phyloP scores from a whole-genome alignment of 2,888 invertebrate genomes.

The Erebia aethiops region DNA sequence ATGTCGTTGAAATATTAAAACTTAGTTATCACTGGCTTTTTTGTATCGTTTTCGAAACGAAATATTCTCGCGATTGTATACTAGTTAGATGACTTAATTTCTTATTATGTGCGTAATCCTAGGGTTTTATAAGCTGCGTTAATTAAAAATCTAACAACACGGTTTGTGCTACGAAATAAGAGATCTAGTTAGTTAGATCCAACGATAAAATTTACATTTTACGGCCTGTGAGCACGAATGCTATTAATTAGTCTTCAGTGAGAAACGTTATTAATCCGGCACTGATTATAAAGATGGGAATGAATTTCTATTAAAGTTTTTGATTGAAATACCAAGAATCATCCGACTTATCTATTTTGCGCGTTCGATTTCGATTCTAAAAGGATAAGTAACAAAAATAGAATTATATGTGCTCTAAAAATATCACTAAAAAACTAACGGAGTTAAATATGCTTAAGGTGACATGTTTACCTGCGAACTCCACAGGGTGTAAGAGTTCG shows the following conservation, averaged over 20 bases:
- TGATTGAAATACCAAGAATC: background rate
- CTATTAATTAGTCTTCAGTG: slow-evolving; percentile 25
- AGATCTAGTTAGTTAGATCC: slow-evolving; percentile 32
- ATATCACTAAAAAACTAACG: background rate
- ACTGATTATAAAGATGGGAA: background rate
- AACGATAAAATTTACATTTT: slow-evolving; percentile 29
- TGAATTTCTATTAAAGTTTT: background rate
- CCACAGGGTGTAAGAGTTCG: too few species aligned
- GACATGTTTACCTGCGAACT: too few species aligned
- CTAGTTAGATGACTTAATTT: background rate
- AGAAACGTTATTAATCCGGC: slow-evolving; percentile 1
- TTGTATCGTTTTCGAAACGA: too few species aligned
- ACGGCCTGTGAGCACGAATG: slow-evolving; percentile 20
- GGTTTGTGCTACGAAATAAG: slow-evolving; percentile 31
- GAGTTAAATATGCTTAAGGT: background rate
- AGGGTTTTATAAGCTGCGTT: slow-evolving; percentile 20
- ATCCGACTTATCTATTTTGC: background rate
- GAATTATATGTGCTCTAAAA: background rate
- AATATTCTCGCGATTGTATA: too few species aligned
- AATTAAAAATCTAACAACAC: slow-evolving; percentile 33
- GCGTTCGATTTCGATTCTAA: background rate
- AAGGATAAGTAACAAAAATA: background rate
- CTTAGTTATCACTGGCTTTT: too few species aligned
- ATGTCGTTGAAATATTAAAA: too few species aligned
- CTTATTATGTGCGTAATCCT: slow-evolving; percentile 7